Base-by-base conservation (phyloP, 2,888 invertebrate species). In the Yponomeuta cagnagella region DNA sequence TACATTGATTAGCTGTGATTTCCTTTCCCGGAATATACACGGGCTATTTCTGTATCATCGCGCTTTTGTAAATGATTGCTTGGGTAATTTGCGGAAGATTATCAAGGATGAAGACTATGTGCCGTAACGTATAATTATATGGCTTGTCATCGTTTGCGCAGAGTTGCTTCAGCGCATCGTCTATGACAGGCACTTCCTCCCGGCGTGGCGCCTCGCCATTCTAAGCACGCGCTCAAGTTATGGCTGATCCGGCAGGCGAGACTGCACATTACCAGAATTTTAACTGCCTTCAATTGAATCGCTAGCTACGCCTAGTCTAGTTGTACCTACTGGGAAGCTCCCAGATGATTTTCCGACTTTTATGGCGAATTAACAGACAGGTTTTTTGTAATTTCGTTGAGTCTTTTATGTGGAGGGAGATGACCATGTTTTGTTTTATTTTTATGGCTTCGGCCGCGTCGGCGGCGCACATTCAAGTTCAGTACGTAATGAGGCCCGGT, bases 241-340 rank as follows among this genome's bases (percentile, higher is more conserved):
- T 83, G 87, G 86, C 86, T 87, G 84, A 88, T 88, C 86, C 84
- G 81, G 79, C 83, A 87, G 88, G 86, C 88, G 80, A 78, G 77
- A 74, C 77, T 77, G 75, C 76, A 77, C 87, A 86, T 83, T 82
- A 82, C 84, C 81, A 84, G 91, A 91, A 90, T 91, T 85, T 85
- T 84, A 90, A 91, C 86, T 76, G 76, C 73, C 84, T 89, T 90
- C 85, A 85, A 87, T 88, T 86, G 84, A 88, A 88, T 87, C 76
- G 79, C 77, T 82, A 78, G 83, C 82, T 82, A 43, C 43, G 43
- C 43, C 8, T 43, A 43, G 43, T 82, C 30, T 64, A 31, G 15
- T 2, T 8, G 63, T n/a, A 52, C 52, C 52, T 52, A 52, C 52
- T 15, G 6, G 52, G 2, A 58, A 15, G 52, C 52, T 12, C 52